Base-by-base conservation (phyloP, 2,797 vertebrate genomes). In the Enteromius radiatus region DNA sequence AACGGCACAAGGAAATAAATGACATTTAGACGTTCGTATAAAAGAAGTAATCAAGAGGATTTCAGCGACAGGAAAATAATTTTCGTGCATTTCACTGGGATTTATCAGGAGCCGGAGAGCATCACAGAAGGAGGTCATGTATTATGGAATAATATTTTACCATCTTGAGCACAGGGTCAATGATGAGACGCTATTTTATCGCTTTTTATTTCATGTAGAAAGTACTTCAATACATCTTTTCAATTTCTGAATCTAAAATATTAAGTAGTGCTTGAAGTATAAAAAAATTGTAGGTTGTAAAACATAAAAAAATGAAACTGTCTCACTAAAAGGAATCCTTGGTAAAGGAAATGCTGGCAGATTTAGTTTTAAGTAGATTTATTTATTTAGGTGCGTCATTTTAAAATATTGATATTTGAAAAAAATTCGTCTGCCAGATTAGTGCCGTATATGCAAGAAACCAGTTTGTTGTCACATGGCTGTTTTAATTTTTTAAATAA, bases 1-100 rank as follows among this genome's bases (percentile, higher is more conserved):
- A 88, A 83, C 77, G 67, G 83, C 84, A 85, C 84, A 85, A 87
- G 84, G 86, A 83, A 85, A 84, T 59, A 86, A 87, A 87, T 84
- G 86, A 61, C 81, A 89, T 89, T 86, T 85, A 86, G 78, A 86
- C 80, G 89, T 88, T 91, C 91, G 91, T 75, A 83, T 52, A 84
- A 71, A 73, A 90, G 81, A 90, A 64, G 33, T 85, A 89, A 88
- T 88, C 87, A 89, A 85, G 69, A 59, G 70, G 28, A 67, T 85
- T 84, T 77, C 84, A 52, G 59, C 26, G 61, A 49, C 31, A 70
- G 75, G 38, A 81, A 81, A 84, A 70, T 14, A 4, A 49, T 45
- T 11, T 17, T 15, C 15, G 47, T 70, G 41, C 52, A 49, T 75
- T 82, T 64, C 23, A 41, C 15, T 64, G 23, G 26, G 74, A 26